Evolutionary conservation across 2,797 vertebrate genomes (phyloP).

Genomic region (Pachyuromys duprasi): DNA sequence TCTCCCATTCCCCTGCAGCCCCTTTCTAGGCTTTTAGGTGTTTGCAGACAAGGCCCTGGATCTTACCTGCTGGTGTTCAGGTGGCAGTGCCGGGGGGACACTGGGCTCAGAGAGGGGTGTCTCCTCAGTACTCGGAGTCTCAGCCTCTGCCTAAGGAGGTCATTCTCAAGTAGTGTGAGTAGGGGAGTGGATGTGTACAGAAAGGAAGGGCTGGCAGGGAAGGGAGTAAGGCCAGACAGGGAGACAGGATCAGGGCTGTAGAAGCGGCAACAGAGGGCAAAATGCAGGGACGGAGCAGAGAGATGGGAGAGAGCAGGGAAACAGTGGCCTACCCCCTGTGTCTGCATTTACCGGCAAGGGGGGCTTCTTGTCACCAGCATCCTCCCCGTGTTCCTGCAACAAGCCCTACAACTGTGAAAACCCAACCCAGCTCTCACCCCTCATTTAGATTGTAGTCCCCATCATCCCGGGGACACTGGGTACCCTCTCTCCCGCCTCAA

Average conservation of each 20-base stretch:
- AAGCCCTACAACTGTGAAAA: not conserved
- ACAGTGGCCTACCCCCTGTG: not conserved
- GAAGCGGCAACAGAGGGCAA: not conserved
- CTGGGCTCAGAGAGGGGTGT: slow-evolving; percentile 14
- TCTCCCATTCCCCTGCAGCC: not conserved
- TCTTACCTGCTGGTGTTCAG: slow-evolving; percentile 61
- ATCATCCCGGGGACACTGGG: not conserved
- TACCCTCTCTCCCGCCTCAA: not conserved
- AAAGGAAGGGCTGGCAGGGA: not conserved
- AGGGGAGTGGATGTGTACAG: not conserved
- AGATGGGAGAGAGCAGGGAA: not conserved
- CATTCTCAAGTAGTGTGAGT: not conserved
- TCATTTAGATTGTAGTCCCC: not conserved
- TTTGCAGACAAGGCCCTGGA: not conserved
- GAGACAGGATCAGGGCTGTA: not conserved
- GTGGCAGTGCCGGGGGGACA: slow-evolving; percentile 6
- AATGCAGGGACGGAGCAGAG: too few relatives aligned
- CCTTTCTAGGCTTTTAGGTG: not conserved
- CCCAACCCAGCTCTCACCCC: not conserved
- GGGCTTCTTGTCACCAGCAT: slow-evolving; percentile 69
- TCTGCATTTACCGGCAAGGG: slow-evolving; percentile 65
- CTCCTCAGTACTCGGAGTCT: slow-evolving; percentile 50
- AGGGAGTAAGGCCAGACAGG: not conserved
- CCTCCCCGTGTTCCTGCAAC: slow-evolving; percentile 68
- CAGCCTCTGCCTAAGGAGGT: slow-evolving; percentile 55